Conservation (phyloP, 2,797 vertebrate species). For the Argentina silus region DNA sequence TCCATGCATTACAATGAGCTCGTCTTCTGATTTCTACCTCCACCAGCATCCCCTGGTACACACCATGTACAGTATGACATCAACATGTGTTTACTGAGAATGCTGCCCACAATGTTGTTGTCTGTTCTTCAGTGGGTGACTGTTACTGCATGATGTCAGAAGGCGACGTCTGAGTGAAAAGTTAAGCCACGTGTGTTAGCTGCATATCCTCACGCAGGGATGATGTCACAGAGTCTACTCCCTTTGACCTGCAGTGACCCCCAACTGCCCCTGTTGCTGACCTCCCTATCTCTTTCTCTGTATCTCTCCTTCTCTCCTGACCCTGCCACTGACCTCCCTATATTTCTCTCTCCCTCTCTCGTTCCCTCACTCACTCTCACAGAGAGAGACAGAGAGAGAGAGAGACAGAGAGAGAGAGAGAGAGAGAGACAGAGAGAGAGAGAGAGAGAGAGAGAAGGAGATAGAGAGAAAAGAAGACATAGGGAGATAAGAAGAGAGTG, state of each 20-base stretch:
- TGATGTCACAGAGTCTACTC: conserved; percentile 15
- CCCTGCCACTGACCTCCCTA: background rate
- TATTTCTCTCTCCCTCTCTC: too few relatives aligned
- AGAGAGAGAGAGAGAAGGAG: conserved; percentile 39
- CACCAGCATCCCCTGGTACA: background rate
- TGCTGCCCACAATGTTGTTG: background rate
- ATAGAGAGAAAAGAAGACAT: conserved; percentile 3
- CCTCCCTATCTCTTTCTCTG: conserved; percentile 1
- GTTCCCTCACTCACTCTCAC: background rate
- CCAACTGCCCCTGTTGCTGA: conserved; percentile 43
- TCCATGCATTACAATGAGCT: too few relatives aligned
- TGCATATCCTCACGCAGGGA: background rate
- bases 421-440: background rate
- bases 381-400: background rate
- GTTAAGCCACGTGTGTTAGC: background rate
- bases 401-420: conserved; percentile 3
- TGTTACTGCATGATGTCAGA: too few relatives aligned
- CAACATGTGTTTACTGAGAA: background rate
- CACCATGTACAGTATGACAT: background rate
- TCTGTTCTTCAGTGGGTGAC: background rate
- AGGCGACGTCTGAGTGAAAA: background rate
- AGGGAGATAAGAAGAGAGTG: conserved; percentile 31
- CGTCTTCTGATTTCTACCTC: background rate
- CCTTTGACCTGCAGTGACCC: conserved; percentile 9
- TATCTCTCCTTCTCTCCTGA: background rate